phyloP scores from a whole-genome alignment of 2,113 vertebrate species.

The Silurus glanis region DNA sequence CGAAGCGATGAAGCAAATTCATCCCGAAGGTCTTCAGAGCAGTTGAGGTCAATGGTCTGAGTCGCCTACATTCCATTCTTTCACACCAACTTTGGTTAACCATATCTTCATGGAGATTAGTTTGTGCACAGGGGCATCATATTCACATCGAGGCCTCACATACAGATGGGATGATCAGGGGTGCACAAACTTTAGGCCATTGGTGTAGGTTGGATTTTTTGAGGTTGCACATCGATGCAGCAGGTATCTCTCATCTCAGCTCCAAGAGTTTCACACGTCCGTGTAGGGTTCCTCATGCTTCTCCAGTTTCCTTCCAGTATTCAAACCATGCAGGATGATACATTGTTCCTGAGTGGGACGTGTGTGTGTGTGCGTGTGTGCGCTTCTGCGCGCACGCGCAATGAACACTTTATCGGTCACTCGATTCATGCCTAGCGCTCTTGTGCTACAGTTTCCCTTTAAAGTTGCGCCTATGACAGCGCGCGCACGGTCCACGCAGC shows the following conservation, averaged over 20 bases:
- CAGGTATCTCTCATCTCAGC: neutral
- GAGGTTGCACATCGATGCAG: neutral
- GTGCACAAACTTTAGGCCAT: neutral
- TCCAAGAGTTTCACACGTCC: neutral
- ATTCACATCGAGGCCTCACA: no score
- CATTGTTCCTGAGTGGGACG: neutral
- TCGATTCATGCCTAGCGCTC: neutral
- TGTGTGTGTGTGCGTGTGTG: neutral
- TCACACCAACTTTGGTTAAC: no score
- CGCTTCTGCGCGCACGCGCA: neutral
- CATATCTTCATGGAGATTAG: no score
- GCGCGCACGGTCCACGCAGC: constrained; percentile 1
- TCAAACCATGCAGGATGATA: neutral
- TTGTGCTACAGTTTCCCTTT: neutral
- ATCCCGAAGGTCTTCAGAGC: no score
- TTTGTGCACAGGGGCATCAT: neutral
- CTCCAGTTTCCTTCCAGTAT: neutral
- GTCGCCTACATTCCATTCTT: no score
- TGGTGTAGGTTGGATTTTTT: neutral
- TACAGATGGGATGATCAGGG: neutral
- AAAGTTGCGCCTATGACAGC: neutral
- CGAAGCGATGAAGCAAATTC: no score
- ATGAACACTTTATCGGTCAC: neutral
- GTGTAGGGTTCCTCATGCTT: neutral
- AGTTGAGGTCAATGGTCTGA: no score